Percentiles rank a stretch among this genome's conserved stretches.
These are phyloP conservation scores for Falco cherrug DNA, from an alignment of 2,797 vertebrate genomes.

Conservation along the genomic window DNA sequence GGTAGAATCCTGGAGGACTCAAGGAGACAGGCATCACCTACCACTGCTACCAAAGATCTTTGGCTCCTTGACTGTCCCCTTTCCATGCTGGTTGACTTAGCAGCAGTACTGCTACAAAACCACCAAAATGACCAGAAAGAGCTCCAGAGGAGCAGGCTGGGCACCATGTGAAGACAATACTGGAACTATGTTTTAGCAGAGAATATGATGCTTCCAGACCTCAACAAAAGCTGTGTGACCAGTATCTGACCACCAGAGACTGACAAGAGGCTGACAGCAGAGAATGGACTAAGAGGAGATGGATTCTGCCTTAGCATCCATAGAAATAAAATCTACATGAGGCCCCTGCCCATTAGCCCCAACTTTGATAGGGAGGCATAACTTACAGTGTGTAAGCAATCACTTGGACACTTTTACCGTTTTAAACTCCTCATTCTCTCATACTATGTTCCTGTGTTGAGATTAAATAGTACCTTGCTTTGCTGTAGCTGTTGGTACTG, in stretches of 20 bases:
- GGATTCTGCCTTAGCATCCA: background rate
- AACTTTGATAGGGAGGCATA: background rate
- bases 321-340: background rate
- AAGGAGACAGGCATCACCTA: background rate
- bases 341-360: background rate
- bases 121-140: background rate
- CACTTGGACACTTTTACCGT: background rate
- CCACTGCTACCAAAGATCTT: background rate
- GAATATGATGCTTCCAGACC: background rate
- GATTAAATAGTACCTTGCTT: background rate
- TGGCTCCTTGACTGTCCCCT: background rate
- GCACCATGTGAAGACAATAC: background rate
- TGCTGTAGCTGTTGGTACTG: background rate
- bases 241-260: background rate
- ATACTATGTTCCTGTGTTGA: background rate
- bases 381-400: rapidly evolving
- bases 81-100: background rate
- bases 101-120: background rate
- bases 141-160: background rate
- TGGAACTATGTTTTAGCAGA: background rate
- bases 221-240: background rate
- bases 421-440: background rate
- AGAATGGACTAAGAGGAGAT: background rate
- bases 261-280: background rate
- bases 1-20: background rate